phyloP scores from a whole-genome alignment of 2,888 invertebrate genomes.

The Choristoneura rosaceana region DNA sequence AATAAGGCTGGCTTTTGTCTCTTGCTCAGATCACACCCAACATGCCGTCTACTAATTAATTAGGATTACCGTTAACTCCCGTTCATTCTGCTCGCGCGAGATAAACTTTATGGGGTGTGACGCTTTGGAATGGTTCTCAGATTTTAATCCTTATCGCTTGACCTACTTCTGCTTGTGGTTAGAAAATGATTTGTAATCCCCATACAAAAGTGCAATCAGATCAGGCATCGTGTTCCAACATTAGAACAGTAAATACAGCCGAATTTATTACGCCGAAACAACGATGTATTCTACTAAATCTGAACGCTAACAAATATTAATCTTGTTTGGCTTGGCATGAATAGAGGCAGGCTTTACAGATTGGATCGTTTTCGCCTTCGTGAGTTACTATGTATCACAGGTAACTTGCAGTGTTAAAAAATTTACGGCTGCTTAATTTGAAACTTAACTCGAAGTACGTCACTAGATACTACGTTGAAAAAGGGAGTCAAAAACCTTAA shows the following conservation, averaged over 20 bases:
- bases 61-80: constrained; percentile 72
- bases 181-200: constrained; percentile 1
- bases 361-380: constrained; percentile 32
- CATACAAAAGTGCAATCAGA: constrained; percentile 20
- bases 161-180: constrained; percentile 33
- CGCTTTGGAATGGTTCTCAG: constrained; percentile 40
- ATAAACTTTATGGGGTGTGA: constrained; percentile 70
- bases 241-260: constrained; percentile 12
- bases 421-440: constrained; percentile 23
- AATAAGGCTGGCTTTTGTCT: constrained; percentile 29
- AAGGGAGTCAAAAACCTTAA: background rate
- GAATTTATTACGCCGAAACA: constrained; percentile 22
- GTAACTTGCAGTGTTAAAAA: constrained; percentile 15
- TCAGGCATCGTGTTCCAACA: constrained; percentile 7
- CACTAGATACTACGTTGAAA: background rate
- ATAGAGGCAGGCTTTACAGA: constrained; percentile 39
- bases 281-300: constrained; percentile 26
- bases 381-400: constrained; percentile 26
- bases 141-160: constrained; percentile 41
- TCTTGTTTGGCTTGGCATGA: constrained; percentile 42
- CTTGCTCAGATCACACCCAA: constrained; percentile 63
- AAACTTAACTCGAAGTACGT: background rate
- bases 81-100: constrained; percentile 63
- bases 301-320: constrained; percentile 39
- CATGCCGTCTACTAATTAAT: constrained; percentile 77